Evolutionary conservation across 2,797 vertebrate genomes (phyloP), one percentile per base, ranked within the genome.

Genomic region (Ptychadena robeensis): DNA sequence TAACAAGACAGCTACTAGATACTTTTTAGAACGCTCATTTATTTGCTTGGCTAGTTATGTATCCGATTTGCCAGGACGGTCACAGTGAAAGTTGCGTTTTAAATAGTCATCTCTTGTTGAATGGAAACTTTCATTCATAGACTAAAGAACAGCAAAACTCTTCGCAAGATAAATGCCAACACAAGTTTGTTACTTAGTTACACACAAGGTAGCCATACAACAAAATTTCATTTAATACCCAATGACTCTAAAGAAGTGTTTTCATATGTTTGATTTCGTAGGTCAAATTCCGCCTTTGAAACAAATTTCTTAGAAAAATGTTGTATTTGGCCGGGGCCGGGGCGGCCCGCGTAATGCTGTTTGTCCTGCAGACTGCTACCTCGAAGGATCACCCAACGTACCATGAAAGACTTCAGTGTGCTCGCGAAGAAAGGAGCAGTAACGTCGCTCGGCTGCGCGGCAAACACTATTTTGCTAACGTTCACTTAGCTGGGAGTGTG

Each of bases 401-500:
- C 71, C 82, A 85, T 85, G 82, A 85, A 85, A 80, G 82, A 65
- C 48, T 10, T 37, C 44, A 85, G 77, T 85, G 82, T 85, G 14
- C 31, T 68, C 38, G 4, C 28, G 65, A 25, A 63, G n/a, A 32
- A 32, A 70, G 37, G 66, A 12, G 18, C 70, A 31, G 53, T 35
- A 53, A 71, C 53, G 22, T 14, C 34, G n/a, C 22, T 7, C n/a
- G 53, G 53, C 73, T 53, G 59, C 25, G 53, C 73, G 31, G 48
- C 34, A 34, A 80, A 85, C 65, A 75, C 53, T 75, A 61, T 85
- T 85, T 80, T 85, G 44, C 63, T 80, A 76, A 80, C 40, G 76
- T 79, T 75, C 79, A 68, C 70, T 61, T 79, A 79, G 76, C 82
- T 40, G 76, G 35, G 22, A 80, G 71, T 85, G 82, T 64, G 82